Conservation (phyloP, 2,888 invertebrate species). For the Theretra japonica region DNA sequence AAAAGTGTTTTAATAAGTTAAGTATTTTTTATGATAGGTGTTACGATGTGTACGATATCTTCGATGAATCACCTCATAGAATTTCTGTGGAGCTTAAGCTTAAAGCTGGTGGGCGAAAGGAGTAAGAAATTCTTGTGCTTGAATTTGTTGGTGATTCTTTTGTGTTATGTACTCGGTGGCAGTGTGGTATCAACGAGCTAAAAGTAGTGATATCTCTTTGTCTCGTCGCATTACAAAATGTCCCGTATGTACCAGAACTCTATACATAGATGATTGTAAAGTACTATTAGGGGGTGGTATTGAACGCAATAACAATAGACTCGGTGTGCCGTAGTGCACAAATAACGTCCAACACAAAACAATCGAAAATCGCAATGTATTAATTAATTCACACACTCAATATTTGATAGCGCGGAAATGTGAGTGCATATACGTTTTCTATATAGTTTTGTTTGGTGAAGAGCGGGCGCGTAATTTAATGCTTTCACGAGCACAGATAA, state of each 20-base stretch:
- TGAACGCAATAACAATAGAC: not conserved
- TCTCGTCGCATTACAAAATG: no score
- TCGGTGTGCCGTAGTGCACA: not conserved
- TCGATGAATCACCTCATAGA: no score
- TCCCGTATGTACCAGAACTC: no score
- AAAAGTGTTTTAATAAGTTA: not conserved
- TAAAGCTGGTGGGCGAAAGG: no score
- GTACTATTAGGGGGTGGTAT: not conserved
- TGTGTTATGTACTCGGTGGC: no score
- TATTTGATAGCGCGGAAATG: slow-evolving; percentile 20
- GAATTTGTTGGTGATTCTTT: no score
- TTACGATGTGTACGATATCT: no score
- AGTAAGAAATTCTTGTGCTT: no score
- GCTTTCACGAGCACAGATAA: slow-evolving; percentile 76
- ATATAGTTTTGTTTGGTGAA: slow-evolving; percentile 56
- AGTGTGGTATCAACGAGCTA: no score
- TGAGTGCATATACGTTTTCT: slow-evolving; percentile 42
- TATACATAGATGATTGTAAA: no score
- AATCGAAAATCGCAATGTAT: slow-evolving; percentile 12
- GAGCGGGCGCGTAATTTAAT: slow-evolving; percentile 70
- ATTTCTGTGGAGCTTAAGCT: no score
- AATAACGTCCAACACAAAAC: slow-evolving; percentile 5
- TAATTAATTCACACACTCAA: slow-evolving; percentile 7
- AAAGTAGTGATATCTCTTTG: no score
- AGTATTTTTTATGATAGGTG: not conserved